Percentiles rank a stretch among this genome's conserved stretches.
These are phyloP conservation scores for Neria commutata DNA, from an alignment of 2,888 invertebrate species.

Conservation along the genomic window DNA sequence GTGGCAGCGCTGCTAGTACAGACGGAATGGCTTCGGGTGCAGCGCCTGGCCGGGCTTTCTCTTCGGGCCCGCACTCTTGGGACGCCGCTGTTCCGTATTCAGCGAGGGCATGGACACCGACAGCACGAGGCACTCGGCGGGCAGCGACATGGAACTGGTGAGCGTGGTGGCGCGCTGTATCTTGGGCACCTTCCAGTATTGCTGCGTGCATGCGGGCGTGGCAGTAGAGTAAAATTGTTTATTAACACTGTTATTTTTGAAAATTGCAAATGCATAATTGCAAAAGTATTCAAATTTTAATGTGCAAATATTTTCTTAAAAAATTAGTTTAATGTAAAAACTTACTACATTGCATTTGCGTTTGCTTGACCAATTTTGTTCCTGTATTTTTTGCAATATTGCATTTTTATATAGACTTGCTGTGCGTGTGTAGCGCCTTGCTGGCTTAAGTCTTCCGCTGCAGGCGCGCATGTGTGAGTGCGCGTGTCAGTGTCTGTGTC, in stretches of 20 bases:
- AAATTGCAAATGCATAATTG: slow-evolving; percentile 7
- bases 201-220: slow-evolving; percentile 14
- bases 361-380: too few relatives aligned
- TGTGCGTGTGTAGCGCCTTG: neutral
- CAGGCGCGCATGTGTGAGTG: too few relatives aligned
- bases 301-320: neutral
- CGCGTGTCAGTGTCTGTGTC: too few relatives aligned
- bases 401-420: neutral
- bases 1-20: slow-evolving; percentile 50
- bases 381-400: too few relatives aligned
- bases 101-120: slow-evolving; percentile 62
- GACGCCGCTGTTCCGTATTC: slow-evolving; percentile 54
- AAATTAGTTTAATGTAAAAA: slow-evolving; percentile 6
- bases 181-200: slow-evolving; percentile 60
- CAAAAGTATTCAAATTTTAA: slow-evolving; percentile 8
- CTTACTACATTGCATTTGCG: neutral
- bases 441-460: neutral
- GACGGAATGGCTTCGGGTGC: slow-evolving; percentile 60
- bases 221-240: neutral
- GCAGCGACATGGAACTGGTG: slow-evolving; percentile 62
- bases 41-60: slow-evolving; percentile 54
- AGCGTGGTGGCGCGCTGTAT: slow-evolving; percentile 59
- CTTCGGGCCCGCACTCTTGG: slow-evolving; percentile 60
- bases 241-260: slow-evolving; percentile 1
- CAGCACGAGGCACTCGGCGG: slow-evolving; percentile 61